These are phyloP conservation scores for Ammodytes dubius DNA, from an alignment of 2,113 vertebrate species.

Conservation along the genomic window DNA sequence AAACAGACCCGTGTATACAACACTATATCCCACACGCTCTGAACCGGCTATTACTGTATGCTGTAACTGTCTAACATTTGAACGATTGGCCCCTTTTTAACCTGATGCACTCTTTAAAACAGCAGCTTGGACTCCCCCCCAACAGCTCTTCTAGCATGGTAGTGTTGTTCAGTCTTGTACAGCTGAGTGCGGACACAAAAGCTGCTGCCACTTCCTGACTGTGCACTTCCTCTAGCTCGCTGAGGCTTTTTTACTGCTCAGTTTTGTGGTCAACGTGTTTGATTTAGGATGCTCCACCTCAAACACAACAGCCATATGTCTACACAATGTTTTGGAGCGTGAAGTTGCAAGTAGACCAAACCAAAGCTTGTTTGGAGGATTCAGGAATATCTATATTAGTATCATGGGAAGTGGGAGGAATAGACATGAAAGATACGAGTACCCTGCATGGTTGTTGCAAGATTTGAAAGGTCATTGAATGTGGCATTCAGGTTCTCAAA, in stretches of 20 bases:
- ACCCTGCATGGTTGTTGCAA: conserved; percentile 17
- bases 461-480: conserved; percentile 18
- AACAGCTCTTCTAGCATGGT: neutral
- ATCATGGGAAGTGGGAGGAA: neutral
- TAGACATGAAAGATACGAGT: neutral
- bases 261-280: conserved; percentile 47
- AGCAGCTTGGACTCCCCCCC: neutral
- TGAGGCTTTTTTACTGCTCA: conserved; percentile 15
- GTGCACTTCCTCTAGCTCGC: conserved; percentile 76
- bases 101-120: neutral
- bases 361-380: neutral
- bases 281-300: conserved; percentile 37
- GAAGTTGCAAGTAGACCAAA: neutral
- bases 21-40: too few species aligned
- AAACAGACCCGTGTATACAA: too few species aligned
- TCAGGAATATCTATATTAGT: neutral
- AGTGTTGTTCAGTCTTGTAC: conserved; percentile 11
- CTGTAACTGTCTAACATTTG: neutral
- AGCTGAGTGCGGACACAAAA: conserved; percentile 57
- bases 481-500: neutral
- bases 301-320: conserved; percentile 14
- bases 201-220: conserved; percentile 79
- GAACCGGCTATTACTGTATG: too few species aligned
- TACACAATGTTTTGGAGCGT: neutral
- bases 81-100: neutral